A percentile compares a stretch with the other conserved stretches of the same genome.
These are phyloP conservation scores for Tyrannus savana DNA, from an alignment of 2,113 vertebrate species.

Conservation along the genomic window DNA sequence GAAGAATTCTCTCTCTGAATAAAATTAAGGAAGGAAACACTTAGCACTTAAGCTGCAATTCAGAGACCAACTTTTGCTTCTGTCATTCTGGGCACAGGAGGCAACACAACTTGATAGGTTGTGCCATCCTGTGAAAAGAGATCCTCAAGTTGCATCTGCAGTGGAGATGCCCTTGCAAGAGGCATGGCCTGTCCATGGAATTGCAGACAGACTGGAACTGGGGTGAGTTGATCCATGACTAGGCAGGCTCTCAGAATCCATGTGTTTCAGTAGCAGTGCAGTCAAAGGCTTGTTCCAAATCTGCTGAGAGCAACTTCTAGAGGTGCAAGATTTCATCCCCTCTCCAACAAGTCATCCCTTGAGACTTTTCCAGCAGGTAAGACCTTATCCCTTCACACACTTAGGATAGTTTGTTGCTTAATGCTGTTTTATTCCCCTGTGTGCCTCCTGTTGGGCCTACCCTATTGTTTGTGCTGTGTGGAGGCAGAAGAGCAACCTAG, in stretches of 20 bases:
- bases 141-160: neutral
- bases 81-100: neutral
- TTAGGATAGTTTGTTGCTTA: neutral
- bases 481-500: neutral
- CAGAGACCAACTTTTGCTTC: neutral
- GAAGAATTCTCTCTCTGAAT: neutral
- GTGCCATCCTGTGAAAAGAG: neutral
- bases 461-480: neutral
- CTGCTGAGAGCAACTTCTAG: neutral
- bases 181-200: neutral
- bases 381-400: neutral
- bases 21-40: fast-evolving
- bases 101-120: too few species aligned
- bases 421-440: neutral
- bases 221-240: neutral
- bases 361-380: neutral
- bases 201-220: neutral
- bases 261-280: neutral
- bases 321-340: neutral
- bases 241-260: neutral
- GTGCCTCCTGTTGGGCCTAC: neutral
- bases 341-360: neutral
- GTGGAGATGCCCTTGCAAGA: neutral
- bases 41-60: neutral
- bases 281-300: neutral